Percentiles rank a stretch among this genome's conserved stretches.
Conservation (phyloP, 1,140 invertebrate species). For the Penaeus indicus region DNA sequence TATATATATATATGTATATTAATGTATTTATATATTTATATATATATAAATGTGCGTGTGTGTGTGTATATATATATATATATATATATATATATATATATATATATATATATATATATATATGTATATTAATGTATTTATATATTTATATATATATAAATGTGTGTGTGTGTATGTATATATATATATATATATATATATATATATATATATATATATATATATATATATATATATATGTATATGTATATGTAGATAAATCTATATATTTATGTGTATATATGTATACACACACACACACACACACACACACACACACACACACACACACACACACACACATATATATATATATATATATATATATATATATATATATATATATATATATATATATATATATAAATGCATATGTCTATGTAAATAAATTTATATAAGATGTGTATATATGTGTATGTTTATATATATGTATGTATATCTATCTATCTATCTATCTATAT, state of each 20-base stretch:
- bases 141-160: no score
- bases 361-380: conserved; percentile 27
- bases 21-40: not conserved
- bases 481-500: not conserved
- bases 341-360: conserved; percentile 25
- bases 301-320: not conserved
- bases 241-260: no score
- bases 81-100: no score
- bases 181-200: no score
- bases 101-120: no score
- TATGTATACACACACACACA: not conserved
- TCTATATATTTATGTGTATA: no score
- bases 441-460: conserved; percentile 25
- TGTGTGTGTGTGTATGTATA: no score
- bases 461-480: conserved; percentile 24
- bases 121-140: no score
- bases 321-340: not conserved
- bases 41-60: not conserved
- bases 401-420: conserved; percentile 19
- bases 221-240: no score
- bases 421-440: conserved; percentile 3
- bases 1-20: not conserved
- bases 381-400: conserved; percentile 26
- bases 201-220: no score
- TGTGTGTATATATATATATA: not conserved